Evolutionary conservation across 2,888 invertebrate species (phyloP), one percentile per base, ranked within the genome.

Genomic region (Aphrophora alni): DNA sequence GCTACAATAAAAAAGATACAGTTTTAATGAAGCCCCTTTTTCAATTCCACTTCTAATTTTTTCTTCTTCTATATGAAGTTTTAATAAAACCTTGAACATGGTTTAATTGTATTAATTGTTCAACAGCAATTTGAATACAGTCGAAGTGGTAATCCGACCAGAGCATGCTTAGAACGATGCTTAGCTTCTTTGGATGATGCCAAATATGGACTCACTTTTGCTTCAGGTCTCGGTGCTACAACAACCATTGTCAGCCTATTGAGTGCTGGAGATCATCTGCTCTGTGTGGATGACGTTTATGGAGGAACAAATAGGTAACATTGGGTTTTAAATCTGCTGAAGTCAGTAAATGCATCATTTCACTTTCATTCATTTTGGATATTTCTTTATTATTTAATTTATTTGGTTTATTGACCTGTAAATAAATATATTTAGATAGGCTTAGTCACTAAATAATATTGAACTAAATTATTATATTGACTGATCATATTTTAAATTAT

Each of bases 121-220:
- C 26, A 38, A 8, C 68, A 86, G 86, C 95, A 95, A 75, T 98
- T 90, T 88, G 98, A 98, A 85, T 99, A 99, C 88, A 94, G 96
- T 0, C 91, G 99, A 87, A 95, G 97, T 87, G 98, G 97, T 51
- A 99, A 99, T 89, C 99, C 99, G 28, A 95, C 97, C 0, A 91
- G 99, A 83, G 93, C 95, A 84, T 94, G 95, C 27, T 89, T 99
- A 81, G 98, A 99, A 89, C 91, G 92, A 84, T 97, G 97, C 87
- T 88, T 99, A 70, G 98, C 99, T 1, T 92, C 96, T 0, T 88
- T 99, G 81, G 99, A 99, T 87, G 93, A 93, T 85, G 99, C 94
- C 14, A 95, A 97, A 88, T 91, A 96, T 89, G 96, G 94, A 84
- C 86, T 95, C 28, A 89, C 93, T 70, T 99, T 96, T 89, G 90